Conservation (phyloP, 2,888 invertebrate genomes). For the Congeria kusceri region DNA sequence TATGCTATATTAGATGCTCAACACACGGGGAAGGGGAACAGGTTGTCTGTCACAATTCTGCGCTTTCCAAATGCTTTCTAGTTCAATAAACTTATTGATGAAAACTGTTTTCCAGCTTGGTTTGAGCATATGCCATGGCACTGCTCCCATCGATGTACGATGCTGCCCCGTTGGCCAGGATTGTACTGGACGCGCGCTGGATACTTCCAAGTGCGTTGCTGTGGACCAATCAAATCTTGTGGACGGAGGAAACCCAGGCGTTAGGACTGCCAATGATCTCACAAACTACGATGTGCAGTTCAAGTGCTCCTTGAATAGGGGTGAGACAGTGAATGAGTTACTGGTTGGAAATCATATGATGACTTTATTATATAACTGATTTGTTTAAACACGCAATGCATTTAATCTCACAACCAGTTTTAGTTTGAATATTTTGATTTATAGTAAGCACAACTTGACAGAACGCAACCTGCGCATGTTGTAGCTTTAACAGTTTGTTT, state of each 20-base stretch:
- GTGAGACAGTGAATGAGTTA: conserved; percentile 43
- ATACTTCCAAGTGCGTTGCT: conserved; percentile 13
- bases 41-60: no score
- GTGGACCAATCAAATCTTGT: background rate
- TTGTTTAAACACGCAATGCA: no score
- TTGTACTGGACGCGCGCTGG: conserved; percentile 14
- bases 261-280: conserved; percentile 11
- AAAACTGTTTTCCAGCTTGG: conserved; percentile 57
- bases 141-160: conserved; percentile 59
- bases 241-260: conserved; percentile 22
- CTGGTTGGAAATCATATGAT: no score
- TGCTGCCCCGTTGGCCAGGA: conserved; percentile 53
- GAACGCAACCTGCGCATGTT: no score
- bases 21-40: no score
- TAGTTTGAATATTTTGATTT: no score
- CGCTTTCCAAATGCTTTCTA: no score
- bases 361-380: no score
- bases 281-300: conserved; percentile 69
- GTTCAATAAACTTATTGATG: no score
- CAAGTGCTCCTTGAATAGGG: conserved; percentile 68
- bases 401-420: no score
- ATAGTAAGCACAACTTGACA: no score
- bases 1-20: no score
- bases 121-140: conserved; percentile 68
- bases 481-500: background rate